Base-by-base conservation (phyloP, 2,113 vertebrate genomes). In the Caranx ignobilis region DNA sequence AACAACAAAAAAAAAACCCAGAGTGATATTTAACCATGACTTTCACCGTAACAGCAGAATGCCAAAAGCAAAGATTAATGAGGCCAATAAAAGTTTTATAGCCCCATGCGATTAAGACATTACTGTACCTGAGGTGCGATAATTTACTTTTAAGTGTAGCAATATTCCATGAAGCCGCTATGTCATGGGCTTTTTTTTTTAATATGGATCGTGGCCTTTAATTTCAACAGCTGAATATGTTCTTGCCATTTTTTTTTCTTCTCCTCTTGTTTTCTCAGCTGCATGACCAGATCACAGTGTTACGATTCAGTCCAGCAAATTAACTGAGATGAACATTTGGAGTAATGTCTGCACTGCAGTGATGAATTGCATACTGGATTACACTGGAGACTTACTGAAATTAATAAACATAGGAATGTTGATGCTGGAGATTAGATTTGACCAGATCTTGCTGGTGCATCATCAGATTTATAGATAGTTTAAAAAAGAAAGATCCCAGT, bases 131-230 rank as follows among this genome's bases (percentile, higher is more conserved):
- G 52, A 75, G 5, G 60, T 83, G 83, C 77, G 67, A 77, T 81
- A 48, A 90, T 89, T 85, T 82, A 79, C 72, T 81, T 76, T 86
- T 81, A 86, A 89, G 73, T 73, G 64, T 7, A 52, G 62, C 66
- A 62, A 67, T 87, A 73, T 72, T 73, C 76, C 76, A 70, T 54
- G 43, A 71, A 83, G 59, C 68, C 64, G 70, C 31, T 47, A 34
- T 69, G 63, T 73, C 54, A 64, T 63, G 16, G 19, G 2, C 32
- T 76, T 82, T 75, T 79, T 77, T 75, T 26, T 75, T 79, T 77
- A 72, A 75, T 77, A 64, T 72, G 69, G 18, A 77, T 61, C 4
- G 26, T n/a, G 63, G 69, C 61, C 69, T 77, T 82, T 83, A 71
- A 84, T 84, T 83, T 86, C 13, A 81, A 71, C 68, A 76, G 61